phyloP scores from a whole-genome alignment of 2,113 vertebrate genomes.

The Dasypus novemcinctus region DNA sequence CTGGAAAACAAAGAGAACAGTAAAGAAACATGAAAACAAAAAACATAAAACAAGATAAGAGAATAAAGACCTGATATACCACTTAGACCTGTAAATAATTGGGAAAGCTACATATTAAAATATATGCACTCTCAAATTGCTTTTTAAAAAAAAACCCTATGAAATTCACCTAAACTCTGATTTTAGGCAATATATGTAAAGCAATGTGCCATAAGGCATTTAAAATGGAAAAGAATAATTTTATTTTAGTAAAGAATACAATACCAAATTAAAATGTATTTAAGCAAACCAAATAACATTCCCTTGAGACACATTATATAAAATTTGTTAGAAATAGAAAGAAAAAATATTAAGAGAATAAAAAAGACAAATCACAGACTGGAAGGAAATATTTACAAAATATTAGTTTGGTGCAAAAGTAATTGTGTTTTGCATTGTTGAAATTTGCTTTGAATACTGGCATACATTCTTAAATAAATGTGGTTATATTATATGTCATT shows the following conservation, averaged over 20 bases:
- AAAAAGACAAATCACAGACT: no score
- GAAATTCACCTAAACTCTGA: conserved; percentile 14
- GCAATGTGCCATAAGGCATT: neutral
- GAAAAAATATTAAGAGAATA: neutral
- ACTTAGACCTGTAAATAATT: neutral
- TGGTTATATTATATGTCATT: no score
- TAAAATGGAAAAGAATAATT: neutral
- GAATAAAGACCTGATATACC: neutral
- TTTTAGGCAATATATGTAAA: conserved; percentile 22
- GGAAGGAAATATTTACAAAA: no score
- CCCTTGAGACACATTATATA: neutral
- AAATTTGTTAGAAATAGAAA: conserved; percentile 4
- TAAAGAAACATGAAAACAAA: conserved; percentile 17
- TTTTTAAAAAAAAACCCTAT: neutral
- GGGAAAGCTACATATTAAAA: neutral
- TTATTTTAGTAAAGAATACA: neutral
- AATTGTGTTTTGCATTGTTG: no score
- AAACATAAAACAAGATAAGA: conserved; percentile 11
- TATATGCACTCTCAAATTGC: neutral
- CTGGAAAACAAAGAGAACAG: neutral
- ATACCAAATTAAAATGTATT: conserved; percentile 21
- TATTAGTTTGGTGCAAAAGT: no score
- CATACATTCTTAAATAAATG: no score
- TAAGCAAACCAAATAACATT: conserved; percentile 12
- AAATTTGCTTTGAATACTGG: no score